Conservation (phyloP, 2,797 vertebrate species). For the Typhlichthys subterraneus region DNA sequence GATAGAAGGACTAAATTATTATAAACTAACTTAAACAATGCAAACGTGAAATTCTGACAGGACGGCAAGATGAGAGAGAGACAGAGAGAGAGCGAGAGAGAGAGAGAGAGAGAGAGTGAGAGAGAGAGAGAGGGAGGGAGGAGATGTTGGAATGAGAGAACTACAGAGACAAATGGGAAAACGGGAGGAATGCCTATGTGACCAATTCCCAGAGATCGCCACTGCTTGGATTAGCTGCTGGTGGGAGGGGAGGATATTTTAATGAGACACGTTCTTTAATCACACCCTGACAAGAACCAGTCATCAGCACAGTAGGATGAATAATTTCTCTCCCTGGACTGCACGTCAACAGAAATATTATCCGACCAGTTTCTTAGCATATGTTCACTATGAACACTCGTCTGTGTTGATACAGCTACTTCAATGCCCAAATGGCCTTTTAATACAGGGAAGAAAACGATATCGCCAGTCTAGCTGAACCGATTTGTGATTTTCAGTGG, state of each 20-base stretch:
- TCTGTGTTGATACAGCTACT: too few relatives aligned
- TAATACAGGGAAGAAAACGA: too few relatives aligned
- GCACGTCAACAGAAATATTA: not conserved
- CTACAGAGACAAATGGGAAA: not conserved
- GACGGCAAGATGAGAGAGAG: not conserved
- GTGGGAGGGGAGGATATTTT: conserved; percentile 76
- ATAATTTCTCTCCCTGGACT: conserved; percentile 43
- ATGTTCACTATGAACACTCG: too few relatives aligned
- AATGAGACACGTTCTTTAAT: conserved; percentile 77
- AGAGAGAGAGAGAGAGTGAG: conserved; percentile 5
- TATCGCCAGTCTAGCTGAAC: conserved; percentile 6
- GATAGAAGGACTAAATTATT: not conserved
- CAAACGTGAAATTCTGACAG: not conserved
- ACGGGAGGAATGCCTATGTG: conserved; percentile 37
- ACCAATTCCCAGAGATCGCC: conserved; percentile 71
- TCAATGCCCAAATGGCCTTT: too few relatives aligned
- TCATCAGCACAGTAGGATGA: conserved; percentile 37
- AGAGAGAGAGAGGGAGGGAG: conserved; percentile 1
- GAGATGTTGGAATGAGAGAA: conserved; percentile 10
- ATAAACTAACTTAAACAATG: not conserved
- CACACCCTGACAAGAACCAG: conserved; percentile 68
- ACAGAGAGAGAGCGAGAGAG: not conserved
- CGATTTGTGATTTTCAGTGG: conserved; percentile 42
- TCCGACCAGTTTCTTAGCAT: too few relatives aligned
- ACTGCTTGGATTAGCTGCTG: conserved; percentile 76